Evolutionary conservation across 2,888 invertebrate species (phyloP).

Genomic region (Embidobia sp.): DNA sequence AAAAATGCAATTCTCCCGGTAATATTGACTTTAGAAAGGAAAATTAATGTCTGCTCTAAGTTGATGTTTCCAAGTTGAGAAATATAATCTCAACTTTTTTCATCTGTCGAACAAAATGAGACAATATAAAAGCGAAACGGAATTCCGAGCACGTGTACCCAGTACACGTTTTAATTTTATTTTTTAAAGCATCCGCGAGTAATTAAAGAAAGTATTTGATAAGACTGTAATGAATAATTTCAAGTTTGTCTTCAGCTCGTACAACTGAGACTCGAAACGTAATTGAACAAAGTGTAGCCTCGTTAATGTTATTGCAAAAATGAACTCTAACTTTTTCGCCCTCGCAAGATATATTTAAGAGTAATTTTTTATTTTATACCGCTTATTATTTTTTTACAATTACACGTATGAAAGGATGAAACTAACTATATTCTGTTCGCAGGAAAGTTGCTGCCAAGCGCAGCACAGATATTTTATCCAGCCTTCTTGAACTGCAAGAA

Average conservation of each 20-base stretch:
- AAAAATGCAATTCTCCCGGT: constrained; percentile 5
- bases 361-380: no score
- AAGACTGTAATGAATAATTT: background rate
- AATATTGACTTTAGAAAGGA: constrained; percentile 73
- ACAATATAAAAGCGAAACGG: constrained; percentile 5
- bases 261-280: no score
- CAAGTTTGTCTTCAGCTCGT: no score
- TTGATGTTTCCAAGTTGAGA: background rate
- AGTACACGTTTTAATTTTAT: background rate
- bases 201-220: background rate
- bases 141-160: constrained; percentile 2
- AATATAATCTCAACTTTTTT: constrained; percentile 12
- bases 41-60: background rate
- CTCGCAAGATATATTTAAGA: no score
- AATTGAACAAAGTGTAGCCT: no score
- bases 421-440: constrained; percentile 87
- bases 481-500: constrained; percentile 89
- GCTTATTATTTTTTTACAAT: no score
- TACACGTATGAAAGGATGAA: no score
- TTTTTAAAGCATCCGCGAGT: background rate
- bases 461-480: constrained; percentile 95
- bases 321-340: no score
- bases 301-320: no score
- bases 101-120: constrained; percentile 3
- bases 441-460: constrained; percentile 93